Base-by-base conservation (phyloP, 2,797 vertebrate genomes). In the Esox lucius region DNA sequence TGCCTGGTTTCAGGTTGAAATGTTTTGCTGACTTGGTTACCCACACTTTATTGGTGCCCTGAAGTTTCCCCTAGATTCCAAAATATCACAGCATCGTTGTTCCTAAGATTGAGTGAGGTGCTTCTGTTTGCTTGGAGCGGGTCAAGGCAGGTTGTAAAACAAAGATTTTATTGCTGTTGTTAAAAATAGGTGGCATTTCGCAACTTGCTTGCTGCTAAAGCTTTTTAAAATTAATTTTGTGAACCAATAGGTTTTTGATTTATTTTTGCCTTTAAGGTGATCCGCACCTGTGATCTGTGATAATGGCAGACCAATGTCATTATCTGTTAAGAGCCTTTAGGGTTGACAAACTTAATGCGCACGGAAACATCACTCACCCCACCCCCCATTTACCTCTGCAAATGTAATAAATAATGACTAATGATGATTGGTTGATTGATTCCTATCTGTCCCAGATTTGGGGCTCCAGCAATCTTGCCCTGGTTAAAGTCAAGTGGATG, bases 241-340 rank as follows among this genome's bases (percentile, higher is more conserved):
- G 62, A 68, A 51, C n/a, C 75, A 84, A 83, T 91, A 81, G 84
- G 35, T 83, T 72, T 82, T 77, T 93, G 87, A 93, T 91, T 83
- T 86, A 90, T 91, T 80, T 48, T 56, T 82, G 88, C 86, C 89
- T 78, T 65, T 65, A 19, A 89, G 90, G 87, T 70, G 65, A 70
- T 31, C 85, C 89, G 83, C 90, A 91, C 86, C 85, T 88, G 90
- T 80, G 80, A 81, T 85, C 67, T 80, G 82, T 83, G 86, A 75
- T 76, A 81, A 76, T 87, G 84, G 88, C 84, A 88, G 75, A 62
- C 83, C 83, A 85, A 85, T 82, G 74, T 87, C 70, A 86, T 92
- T 90, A 92, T 81, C 80, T 31, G 4, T 80, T 70, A 73, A 49
- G 13, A 16, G 68, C 75, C 82, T 76, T 74, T 87, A 81, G 80